Evolutionary conservation across 2,888 invertebrate genomes (phyloP).

Genomic region (Cryptus viduatorius): DNA sequence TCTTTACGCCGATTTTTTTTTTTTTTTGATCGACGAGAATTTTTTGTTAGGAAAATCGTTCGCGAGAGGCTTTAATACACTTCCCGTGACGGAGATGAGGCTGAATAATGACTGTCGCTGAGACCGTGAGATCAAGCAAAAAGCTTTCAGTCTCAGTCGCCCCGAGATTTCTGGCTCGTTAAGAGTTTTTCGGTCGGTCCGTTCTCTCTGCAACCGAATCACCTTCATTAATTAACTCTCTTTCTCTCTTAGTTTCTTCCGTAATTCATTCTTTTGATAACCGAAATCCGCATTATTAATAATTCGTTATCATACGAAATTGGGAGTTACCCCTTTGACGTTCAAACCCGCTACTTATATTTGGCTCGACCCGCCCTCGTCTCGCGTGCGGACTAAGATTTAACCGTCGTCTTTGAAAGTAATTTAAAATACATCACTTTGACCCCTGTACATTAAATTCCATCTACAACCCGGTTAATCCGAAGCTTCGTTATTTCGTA

Average conservation of each 20-base stretch:
- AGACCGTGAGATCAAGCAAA: neutral
- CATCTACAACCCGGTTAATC: neutral
- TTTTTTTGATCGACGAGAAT: neutral
- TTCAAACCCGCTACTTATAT: neutral
- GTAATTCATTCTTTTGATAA: neutral
- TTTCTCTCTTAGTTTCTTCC: neutral
- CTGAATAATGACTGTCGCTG: neutral
- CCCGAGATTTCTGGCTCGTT: neutral
- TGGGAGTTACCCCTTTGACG: neutral
- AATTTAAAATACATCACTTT: neutral
- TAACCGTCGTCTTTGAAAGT: neutral
- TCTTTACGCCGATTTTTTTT: slow-evolving; percentile 18
- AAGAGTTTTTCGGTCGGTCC: neutral
- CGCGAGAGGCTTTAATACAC: neutral
- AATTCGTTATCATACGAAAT: slow-evolving; percentile 21
- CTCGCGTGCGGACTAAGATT: neutral
- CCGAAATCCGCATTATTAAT: slow-evolving; percentile 28
- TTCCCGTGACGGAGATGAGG: slow-evolving; percentile 25
- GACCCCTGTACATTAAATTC: neutral
- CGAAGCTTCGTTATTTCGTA: neutral
- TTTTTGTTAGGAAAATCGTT: neutral
- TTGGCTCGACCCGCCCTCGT: neutral
- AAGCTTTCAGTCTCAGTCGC: neutral
- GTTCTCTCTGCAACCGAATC: neutral
- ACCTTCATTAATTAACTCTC: slow-evolving; percentile 24